A percentile compares a stretch with the other conserved stretches of the same genome.
phyloP scores from a whole-genome alignment of 2,888 invertebrate species.

The Sipha maydis region DNA sequence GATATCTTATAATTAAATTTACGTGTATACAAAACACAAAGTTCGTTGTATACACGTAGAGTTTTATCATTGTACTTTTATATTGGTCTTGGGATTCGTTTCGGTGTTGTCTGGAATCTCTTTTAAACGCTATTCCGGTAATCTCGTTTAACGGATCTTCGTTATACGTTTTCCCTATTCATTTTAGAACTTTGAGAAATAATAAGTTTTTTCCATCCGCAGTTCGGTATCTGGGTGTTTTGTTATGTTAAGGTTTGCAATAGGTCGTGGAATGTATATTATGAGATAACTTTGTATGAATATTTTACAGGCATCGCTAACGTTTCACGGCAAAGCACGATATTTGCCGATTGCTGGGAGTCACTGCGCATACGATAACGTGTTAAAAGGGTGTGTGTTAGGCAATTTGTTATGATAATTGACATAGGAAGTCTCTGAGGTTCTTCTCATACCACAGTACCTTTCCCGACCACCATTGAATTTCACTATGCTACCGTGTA shows the following conservation, averaged over 20 bases:
- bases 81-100: not conserved
- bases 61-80: not conserved
- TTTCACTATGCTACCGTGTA: not conserved
- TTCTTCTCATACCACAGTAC: not conserved
- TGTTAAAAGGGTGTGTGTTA: not conserved
- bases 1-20: not conserved
- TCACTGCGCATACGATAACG: not conserved
- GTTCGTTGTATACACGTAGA: not conserved
- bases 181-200: not conserved
- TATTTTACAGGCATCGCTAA: not conserved
- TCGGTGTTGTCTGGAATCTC: not conserved
- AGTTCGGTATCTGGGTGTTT: not conserved
- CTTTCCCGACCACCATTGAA: not conserved
- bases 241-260: not conserved
- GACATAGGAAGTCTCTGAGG: conserved; percentile 16
- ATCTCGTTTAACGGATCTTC: not conserved
- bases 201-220: not conserved
- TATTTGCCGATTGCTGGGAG: not conserved
- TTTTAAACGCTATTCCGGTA: not conserved
- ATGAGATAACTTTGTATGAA: not conserved
- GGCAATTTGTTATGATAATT: conserved; percentile 35
- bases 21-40: not conserved
- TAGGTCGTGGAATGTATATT: not conserved
- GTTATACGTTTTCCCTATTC: not conserved
- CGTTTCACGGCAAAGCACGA: not conserved